Evolutionary conservation across 2,113 vertebrate species (phyloP).

Genomic region (Mus pahari): DNA sequence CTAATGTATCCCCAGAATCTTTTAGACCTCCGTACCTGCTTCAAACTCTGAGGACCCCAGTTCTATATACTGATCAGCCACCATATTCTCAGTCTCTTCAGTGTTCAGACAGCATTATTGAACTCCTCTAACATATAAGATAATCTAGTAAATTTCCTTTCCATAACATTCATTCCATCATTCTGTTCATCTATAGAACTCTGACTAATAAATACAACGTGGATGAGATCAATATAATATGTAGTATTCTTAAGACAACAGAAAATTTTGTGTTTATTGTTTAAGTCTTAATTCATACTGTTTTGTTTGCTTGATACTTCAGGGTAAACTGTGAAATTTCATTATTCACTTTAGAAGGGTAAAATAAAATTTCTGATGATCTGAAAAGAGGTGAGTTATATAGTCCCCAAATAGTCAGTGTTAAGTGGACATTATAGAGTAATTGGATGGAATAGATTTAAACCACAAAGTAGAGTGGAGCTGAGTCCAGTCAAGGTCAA

Average conservation of each 20-base stretch:
- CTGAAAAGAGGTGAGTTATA: neutral
- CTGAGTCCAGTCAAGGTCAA: neutral
- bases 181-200: neutral
- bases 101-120: neutral
- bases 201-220: no score
- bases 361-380: neutral
- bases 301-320: neutral
- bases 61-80: no score
- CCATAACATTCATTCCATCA: neutral
- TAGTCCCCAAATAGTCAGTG: neutral
- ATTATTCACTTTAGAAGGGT: neutral
- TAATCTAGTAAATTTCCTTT: neutral
- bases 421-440: neutral
- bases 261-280: neutral
- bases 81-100: neutral
- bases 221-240: neutral
- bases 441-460: neutral
- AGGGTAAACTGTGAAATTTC: neutral
- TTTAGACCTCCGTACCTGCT: neutral
- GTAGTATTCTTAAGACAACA: neutral
- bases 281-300: neutral
- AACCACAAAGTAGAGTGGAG: neutral
- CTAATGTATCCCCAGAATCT: neutral
- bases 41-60: no score
- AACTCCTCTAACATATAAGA: neutral